Base-by-base conservation (phyloP, 2,888 invertebrate species). In the Clunio marinus region DNA sequence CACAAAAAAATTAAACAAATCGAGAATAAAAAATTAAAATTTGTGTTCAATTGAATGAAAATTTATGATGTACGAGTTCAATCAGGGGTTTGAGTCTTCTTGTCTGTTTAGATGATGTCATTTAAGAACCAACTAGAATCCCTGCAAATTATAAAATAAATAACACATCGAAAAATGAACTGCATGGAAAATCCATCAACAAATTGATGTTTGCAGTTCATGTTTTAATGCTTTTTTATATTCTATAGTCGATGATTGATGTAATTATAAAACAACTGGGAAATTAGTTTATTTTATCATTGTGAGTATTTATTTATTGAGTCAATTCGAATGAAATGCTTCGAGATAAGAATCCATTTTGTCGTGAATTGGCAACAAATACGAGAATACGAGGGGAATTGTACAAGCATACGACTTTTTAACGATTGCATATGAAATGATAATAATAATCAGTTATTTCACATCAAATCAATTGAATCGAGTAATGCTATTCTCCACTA, bases 231-330 rank as follows among this genome's bases (percentile, higher is more conserved):
- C n/a, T n/a, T n/a, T n/a, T n/a, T n/a, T n/a, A n/a, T n/a, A n/a
- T n/a, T n/a, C n/a, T n/a, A n/a, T n/a, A n/a, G n/a, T n/a, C n/a
- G 35, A 32, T 32, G 60, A 32, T 60, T 35, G 35, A 60, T 22
- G n/a, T 60, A 60, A 60, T 60, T 60, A 37, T 35, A 20, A 32
- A 8, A 32, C 32, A 41, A 15, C 7, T 3, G 41, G n/a, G 41
- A 5, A 41, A 20, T 20, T 58, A 58, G 8, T 60, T 13, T 1
- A 13, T 35, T 73, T 74, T 74, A 70, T 72, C 71, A 35, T 51
- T n/a, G n/a, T n/a, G n/a, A n/a, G n/a, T n/a, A n/a, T n/a, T n/a
- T 45, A 45, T 41, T 59, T n/a, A 41, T 27, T 37, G 68, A 51
- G 51, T 51, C 7, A 45, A 28, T 35, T 27, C 55, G 24, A 28